A percentile compares a stretch with the other conserved stretches of the same genome.
Conservation (phyloP, 2,888 invertebrate species). For the Zhuqinia jingwanae region DNA sequence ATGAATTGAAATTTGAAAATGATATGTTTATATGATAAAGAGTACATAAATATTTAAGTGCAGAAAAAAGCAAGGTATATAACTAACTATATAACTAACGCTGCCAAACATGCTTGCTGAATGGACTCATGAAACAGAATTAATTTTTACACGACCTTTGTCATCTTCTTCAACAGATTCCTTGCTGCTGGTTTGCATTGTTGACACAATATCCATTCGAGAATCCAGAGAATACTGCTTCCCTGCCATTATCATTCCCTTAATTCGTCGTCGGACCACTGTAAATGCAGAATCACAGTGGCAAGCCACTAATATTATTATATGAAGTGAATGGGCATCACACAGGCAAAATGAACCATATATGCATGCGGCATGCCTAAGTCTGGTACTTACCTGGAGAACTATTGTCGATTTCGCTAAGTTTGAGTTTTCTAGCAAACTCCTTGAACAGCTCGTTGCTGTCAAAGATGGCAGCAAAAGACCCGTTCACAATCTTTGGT, state of each 20-base stretch:
- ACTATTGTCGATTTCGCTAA: conserved; percentile 88
- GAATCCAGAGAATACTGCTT: conserved; percentile 93
- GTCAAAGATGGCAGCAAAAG: conserved; percentile 95
- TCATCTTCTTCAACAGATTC: conserved; percentile 72
- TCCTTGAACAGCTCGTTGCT: conserved; percentile 87
- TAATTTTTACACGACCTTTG: conserved; percentile 76
- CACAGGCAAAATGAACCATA: no score
- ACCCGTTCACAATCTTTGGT: conserved; percentile 96
- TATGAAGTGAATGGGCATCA: neutral
- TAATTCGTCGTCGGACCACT: conserved; percentile 92
- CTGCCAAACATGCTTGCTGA: conserved; percentile 16
- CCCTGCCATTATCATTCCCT: conserved; percentile 93
- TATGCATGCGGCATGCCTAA: no score
- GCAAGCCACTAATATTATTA: neutral
- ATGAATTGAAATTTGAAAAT: neutral
- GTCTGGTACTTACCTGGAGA: conserved; percentile 87
- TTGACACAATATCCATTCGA: conserved; percentile 90
- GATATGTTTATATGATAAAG: neutral
- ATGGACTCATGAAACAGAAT: conserved; percentile 59
- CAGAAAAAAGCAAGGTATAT: conserved; percentile 47
- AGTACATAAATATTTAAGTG: no score
- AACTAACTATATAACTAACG: conserved; percentile 41
- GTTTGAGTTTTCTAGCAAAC: conserved; percentile 87
- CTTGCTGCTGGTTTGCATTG: conserved; percentile 72
- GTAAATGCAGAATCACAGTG: conserved; percentile 74